Conservation (phyloP, 2,888 invertebrate species). For the Dioctria linearis region DNA sequence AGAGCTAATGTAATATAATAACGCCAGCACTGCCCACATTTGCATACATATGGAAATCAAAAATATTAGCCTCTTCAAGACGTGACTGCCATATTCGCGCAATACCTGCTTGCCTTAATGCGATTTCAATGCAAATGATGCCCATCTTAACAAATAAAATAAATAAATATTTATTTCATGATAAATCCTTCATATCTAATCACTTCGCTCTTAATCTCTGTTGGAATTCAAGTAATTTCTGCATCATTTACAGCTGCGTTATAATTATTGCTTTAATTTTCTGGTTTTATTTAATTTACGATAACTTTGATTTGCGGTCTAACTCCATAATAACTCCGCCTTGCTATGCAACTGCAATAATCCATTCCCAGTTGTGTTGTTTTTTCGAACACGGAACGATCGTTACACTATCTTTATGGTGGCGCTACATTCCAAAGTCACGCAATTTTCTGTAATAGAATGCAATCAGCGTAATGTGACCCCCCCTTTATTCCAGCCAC, state of each 20-base stretch:
- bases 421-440: constrained; percentile 41
- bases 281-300: constrained; percentile 5
- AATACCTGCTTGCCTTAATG: constrained; percentile 30
- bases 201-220: constrained; percentile 15
- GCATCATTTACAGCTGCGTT: constrained; percentile 19
- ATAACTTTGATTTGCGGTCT: background rate
- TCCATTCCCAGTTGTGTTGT: background rate
- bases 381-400: constrained; percentile 23
- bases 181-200: constrained; percentile 26
- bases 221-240: constrained; percentile 23
- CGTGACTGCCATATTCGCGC: too few relatives aligned
- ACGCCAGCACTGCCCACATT: too few relatives aligned
- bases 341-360: constrained; percentile 23
- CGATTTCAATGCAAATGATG: constrained; percentile 26
- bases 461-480: background rate
- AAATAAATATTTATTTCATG: constrained; percentile 2
- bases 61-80: too few relatives aligned
- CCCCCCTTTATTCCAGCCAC: background rate
- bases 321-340: constrained; percentile 1
- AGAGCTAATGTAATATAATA: too few relatives aligned
- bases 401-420: constrained; percentile 22
- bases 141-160: background rate
- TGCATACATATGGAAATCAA: too few relatives aligned
- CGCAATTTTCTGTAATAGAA: constrained; percentile 10
- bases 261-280: constrained; percentile 26